Base-by-base conservation (phyloP, 2,888 invertebrate genomes). In the Trichopria drosophilae region DNA sequence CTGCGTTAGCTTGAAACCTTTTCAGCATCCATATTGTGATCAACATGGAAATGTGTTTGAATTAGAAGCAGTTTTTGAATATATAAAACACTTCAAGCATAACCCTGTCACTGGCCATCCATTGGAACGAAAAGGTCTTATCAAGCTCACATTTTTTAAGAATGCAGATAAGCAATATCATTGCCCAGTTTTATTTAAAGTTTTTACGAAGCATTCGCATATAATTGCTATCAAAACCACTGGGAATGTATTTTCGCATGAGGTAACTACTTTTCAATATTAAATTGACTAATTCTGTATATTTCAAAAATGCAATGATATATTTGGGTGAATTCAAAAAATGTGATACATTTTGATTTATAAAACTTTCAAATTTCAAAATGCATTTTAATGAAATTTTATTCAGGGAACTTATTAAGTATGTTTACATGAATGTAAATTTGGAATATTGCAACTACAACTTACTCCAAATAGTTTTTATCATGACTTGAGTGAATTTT, bases 101-200 rank as follows among this genome's bases (percentile, higher is more conserved):
- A 96, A 97, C 77, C 98, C 99, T 19, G 89, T 94, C 0, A 92
- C 92, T 22, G 98, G 98, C 32, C 90, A 90, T 82, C 84, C 90
- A 66, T 73, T 92, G 57, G 90, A 92, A 61, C 78, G 87, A 0
- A 95, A 94, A 73, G 81, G 85, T 1, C 75, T 99, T 41, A 82
- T 87, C 19, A 92, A 93, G 68, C 75, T 99, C 22, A 90, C 90
- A 63, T 93, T 98, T 67, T 83, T 86, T 68, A 93, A 92, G 74
- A 96, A 95, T 78, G 76, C 82, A 36, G 85, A 90, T 60, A 88
- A 82, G 3, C 83, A 90, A 62, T 91, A 87, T 69, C 95, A 97
- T 69, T 98, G 97, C 64, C 97, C 97, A 0, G 94, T 97, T 4
- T 78, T 96, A 18, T 96, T 91, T 70, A 95, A 94, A 76, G 81